phyloP scores from a whole-genome alignment of 92 coral and sea anemone species.

The Muricea muricata region DNA sequence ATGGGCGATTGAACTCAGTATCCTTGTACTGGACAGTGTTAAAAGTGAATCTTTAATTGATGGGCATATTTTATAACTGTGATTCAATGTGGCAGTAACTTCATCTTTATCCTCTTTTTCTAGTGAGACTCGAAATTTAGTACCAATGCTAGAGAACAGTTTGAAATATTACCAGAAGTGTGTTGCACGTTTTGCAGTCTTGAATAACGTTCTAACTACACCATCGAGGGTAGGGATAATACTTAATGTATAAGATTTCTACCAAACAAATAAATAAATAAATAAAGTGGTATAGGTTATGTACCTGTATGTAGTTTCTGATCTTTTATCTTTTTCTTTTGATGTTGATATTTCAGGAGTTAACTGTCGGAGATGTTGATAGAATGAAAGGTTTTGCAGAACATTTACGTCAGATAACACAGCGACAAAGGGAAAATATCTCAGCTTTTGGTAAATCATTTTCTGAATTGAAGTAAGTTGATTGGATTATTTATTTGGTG shows the following conservation, averaged over 20 bases:
- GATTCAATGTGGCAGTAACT: background rate
- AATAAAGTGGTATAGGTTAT: no score
- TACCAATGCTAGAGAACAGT: slow-evolving; percentile 32
- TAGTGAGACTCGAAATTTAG: slow-evolving; percentile 33
- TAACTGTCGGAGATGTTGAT: slow-evolving; percentile 82
- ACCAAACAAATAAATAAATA: no score
- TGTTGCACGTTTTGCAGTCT: slow-evolving; percentile 85
- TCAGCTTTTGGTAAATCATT: slow-evolving; percentile 42
- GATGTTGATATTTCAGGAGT: slow-evolving; percentile 62
- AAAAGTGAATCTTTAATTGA: background rate
- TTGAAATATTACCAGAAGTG: slow-evolving; percentile 74
- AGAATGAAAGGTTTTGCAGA: slow-evolving; percentile 87
- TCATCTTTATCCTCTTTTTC: background rate
- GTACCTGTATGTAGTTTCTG: no score
- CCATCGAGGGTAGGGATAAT: slow-evolving; percentile 83
- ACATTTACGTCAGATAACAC: slow-evolving; percentile 73
- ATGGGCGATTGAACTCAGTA: no score
- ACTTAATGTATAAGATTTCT: no score
- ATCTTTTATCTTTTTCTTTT: background rate
- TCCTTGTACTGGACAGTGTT: no score
- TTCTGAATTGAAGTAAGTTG: slow-evolving; percentile 65
- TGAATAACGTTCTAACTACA: slow-evolving; percentile 72
- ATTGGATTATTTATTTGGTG: background rate
- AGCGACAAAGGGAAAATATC: slow-evolving; percentile 65
- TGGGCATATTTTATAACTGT: no score